Evolutionary conservation across 2,888 invertebrate species (phyloP).

Genomic region (Hemithea aestivaria): DNA sequence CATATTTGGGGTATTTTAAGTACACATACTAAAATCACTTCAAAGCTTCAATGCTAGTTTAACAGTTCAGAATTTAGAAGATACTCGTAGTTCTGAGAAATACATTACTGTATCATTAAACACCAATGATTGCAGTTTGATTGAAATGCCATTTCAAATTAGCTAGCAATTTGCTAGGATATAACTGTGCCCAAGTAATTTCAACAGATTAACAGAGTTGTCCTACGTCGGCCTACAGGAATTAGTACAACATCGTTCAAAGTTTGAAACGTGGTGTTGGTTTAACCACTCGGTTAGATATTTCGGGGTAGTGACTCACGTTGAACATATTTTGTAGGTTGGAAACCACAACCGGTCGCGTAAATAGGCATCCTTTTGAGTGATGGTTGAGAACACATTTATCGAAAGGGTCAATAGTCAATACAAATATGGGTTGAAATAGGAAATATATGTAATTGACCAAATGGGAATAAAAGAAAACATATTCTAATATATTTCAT

Average conservation of each 20-base stretch:
- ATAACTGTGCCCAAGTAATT: constrained; percentile 3
- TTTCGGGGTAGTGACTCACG: constrained; percentile 30
- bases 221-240: constrained; percentile 10
- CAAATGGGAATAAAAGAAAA: background rate
- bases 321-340: constrained; percentile 32
- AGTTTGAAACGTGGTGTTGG: constrained; percentile 9
- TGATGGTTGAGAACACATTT: too few species aligned
- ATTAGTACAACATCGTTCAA: constrained; percentile 14
- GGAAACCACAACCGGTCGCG: constrained; percentile 14
- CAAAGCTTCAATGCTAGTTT: too few species aligned
- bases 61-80: too few species aligned
- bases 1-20: too few species aligned
- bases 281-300: constrained; percentile 10
- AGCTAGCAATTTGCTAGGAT: constrained; percentile 3
- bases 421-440: too few species aligned
- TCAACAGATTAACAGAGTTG: constrained; percentile 11
- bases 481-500: too few species aligned
- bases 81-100: background rate
- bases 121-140: constrained; percentile 7
- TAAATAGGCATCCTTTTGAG: too few species aligned
- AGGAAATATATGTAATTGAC: too few species aligned
- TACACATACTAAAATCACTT: too few species aligned
- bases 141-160: constrained; percentile 10
- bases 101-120: background rate
- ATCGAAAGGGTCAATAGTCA: too few species aligned